These are phyloP conservation scores for Steinernema feltiae DNA, from an alignment of 1,140 invertebrate genomes.

Conservation along the genomic window DNA sequence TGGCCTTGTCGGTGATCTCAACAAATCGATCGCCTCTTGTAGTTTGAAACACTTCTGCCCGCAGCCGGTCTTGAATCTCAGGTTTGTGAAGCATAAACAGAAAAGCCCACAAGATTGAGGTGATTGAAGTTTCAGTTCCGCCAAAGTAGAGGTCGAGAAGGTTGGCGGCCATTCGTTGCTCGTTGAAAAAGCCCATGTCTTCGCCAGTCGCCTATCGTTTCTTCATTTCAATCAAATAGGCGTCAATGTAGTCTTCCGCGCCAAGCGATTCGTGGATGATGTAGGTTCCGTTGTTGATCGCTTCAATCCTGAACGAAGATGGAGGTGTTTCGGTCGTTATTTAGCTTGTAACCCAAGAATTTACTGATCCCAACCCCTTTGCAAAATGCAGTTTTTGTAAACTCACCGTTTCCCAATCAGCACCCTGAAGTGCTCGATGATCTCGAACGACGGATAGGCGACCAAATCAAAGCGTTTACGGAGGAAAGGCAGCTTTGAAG, in stretches of 20 bases:
- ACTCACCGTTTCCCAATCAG: background rate
- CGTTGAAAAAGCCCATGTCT: slow-evolving; percentile 12
- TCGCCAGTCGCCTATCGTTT: slow-evolving; percentile 12
- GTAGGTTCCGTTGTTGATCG: slow-evolving; percentile 53
- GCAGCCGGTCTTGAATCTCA: slow-evolving; percentile 21
- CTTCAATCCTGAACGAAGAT: background rate
- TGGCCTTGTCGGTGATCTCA: slow-evolving; percentile 8
- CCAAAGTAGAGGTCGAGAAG: slow-evolving; percentile 22
- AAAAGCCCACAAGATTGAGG: slow-evolving; percentile 22
- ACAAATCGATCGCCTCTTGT: background rate
- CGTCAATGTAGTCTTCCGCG: slow-evolving; percentile 61
- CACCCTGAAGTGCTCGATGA: too few relatives aligned
- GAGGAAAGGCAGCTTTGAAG: too few relatives aligned
- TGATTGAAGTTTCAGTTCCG: slow-evolving; percentile 29
- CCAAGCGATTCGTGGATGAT: slow-evolving; percentile 57
- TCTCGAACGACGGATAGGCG: too few relatives aligned
- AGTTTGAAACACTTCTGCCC: background rate
- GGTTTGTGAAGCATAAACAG: slow-evolving; percentile 26
- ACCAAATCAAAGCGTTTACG: too few relatives aligned
- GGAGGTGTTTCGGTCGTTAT: too few relatives aligned
- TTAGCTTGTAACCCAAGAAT: too few relatives aligned
- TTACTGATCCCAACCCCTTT: too few relatives aligned
- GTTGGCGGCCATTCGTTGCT: slow-evolving; percentile 16
- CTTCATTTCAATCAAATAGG: slow-evolving; percentile 60
- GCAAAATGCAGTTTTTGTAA: background rate